Conservation (phyloP, 2,113 vertebrate genomes). For the Dipodomys spectabilis region DNA sequence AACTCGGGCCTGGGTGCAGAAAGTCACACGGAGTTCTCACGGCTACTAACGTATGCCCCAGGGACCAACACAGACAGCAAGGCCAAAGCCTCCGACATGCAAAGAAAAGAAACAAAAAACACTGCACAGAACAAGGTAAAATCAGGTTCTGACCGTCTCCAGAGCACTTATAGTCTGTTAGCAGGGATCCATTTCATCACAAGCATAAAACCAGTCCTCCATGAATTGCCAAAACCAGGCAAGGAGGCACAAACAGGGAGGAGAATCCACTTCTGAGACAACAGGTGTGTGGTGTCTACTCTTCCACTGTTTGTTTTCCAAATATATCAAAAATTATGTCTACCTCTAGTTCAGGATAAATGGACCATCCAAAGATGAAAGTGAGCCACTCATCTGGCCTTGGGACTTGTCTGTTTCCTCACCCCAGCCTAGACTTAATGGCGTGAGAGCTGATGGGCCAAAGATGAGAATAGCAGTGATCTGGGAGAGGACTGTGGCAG, state of each 20-base stretch:
- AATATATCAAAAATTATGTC: not conserved
- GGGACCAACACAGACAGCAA: not conserved
- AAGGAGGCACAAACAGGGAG: rapidly evolving
- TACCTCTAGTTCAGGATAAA: not conserved
- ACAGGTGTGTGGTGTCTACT: not conserved
- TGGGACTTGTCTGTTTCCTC: not conserved
- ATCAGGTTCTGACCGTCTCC: not conserved
- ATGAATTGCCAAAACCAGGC: not conserved
- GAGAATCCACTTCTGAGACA: no score
- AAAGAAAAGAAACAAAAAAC: not conserved
- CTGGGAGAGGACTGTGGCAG: not conserved
- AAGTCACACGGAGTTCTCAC: no score
- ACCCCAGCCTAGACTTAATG: not conserved
- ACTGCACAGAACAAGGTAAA: no score
- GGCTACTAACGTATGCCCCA: no score
- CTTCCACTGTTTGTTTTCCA: not conserved
- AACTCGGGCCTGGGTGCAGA: no score
- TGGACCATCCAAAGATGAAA: not conserved
- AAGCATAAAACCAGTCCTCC: not conserved
- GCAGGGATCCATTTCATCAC: rapidly evolving
- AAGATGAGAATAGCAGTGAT: no score
- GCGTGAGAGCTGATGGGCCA: no score
- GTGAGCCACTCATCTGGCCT: not conserved
- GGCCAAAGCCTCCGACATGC: not conserved
- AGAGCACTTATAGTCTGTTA: rapidly evolving